phyloP scores from a whole-genome alignment of 1,140 invertebrate genomes.

The Papilio dardanus region DNA sequence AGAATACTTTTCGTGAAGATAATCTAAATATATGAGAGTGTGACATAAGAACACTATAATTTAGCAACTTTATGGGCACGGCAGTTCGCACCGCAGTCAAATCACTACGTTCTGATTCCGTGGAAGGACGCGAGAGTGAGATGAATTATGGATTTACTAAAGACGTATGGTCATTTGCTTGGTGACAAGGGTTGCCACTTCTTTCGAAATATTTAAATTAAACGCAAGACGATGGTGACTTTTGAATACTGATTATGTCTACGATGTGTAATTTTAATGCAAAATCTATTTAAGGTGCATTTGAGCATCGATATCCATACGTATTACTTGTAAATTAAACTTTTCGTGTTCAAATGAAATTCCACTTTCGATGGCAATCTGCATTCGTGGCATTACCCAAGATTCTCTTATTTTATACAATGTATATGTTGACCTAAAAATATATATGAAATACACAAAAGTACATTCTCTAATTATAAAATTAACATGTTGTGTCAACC shows the following conservation, averaged over 20 bases:
- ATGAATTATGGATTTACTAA: constrained; percentile 32
- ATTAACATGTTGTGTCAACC: not conserved
- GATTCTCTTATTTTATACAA: not conserved
- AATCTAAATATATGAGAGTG: constrained; percentile 2
- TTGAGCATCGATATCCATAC: not conserved
- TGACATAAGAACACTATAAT: constrained; percentile 13
- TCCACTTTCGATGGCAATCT: not conserved
- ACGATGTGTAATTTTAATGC: not conserved
- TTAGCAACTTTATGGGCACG: not conserved
- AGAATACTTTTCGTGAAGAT: constrained; percentile 1
- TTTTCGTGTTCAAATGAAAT: not conserved
- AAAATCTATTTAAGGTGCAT: not conserved
- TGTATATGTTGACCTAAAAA: not conserved
- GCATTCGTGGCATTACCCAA: not conserved
- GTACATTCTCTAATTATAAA: not conserved
- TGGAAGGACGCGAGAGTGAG: constrained; percentile 32
- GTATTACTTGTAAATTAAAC: not conserved
- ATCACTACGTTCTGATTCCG: constrained; percentile 8
- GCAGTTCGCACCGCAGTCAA: constrained; percentile 11
- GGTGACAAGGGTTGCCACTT: constrained; percentile 26
- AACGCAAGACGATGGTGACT: not conserved
- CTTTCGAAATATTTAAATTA: constrained; percentile 26
- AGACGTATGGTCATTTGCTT: constrained; percentile 25
- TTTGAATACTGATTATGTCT: constrained; percentile 3
- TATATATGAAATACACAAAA: not conserved